Base-by-base conservation (phyloP, 2,113 vertebrate species). In the Paramormyrops kingsleyae region DNA sequence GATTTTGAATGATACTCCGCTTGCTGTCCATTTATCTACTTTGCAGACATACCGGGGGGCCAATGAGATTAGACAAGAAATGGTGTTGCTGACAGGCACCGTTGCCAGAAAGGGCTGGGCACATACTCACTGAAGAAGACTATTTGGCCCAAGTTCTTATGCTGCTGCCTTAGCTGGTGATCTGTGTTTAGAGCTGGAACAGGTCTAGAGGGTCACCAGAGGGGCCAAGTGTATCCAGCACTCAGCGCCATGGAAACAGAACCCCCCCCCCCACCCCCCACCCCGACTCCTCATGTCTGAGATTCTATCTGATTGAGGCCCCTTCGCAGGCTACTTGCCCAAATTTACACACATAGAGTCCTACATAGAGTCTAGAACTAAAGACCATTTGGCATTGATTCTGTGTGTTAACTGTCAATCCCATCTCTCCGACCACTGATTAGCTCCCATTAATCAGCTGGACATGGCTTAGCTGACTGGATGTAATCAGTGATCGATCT, bases 401-500 rank as follows among this genome's bases (percentile, higher is more conserved):
- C 80, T 47, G 39, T 47, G 44, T 83, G 42, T 19, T 87, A 50
- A 27, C 84, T 87, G 12, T 49, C 46, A 87, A 46, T 87, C 27
- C 5, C 49, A 87, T 50, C 12, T 52, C 85, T 56, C 85, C 1
- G 6, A 52, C 21, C 56, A 6, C 6, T 27, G 31, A 12, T 53
- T 87, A 87, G 12, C 27, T 52, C 12, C 24, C 27, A 46, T 35
- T 52, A 87, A 87, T 39, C n/a, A 52, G 24, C 49, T 31, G 47
- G 74, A 52, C 88, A 52, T 94, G 90, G 94, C 94, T 95, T 94
- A 96, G 91, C 95, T 94, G 95, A 93, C 93, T 95, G 94, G 93
- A 91, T 91, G 91, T 96, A 96, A 96, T 95, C 92, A 93, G 93
- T 93, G 95, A 95, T 96, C 96, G 95, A 96, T 96, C 83, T 42